These are phyloP conservation scores for Junco hyemalis DNA, from an alignment of 2,113 vertebrate genomes.

Conservation along the genomic window DNA sequence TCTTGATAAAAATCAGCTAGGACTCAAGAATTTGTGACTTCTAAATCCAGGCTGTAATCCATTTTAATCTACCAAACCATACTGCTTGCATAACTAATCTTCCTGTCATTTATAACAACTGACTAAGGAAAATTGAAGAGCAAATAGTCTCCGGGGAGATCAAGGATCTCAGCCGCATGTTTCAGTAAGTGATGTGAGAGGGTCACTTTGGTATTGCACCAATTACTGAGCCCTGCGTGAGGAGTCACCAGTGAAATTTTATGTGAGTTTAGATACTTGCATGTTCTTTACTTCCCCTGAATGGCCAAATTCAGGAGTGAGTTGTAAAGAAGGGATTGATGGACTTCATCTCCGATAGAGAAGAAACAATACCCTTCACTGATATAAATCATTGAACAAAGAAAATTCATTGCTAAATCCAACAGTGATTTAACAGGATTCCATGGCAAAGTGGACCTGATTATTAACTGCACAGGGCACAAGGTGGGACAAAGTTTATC, in stretches of 20 bases:
- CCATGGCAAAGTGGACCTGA: background rate
- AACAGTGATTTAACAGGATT: background rate
- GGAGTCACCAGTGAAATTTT: background rate
- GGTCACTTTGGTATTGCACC: background rate
- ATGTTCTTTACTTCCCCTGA: background rate
- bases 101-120: background rate
- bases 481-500: background rate
- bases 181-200: background rate
- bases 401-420: background rate
- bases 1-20: background rate
- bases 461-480: background rate
- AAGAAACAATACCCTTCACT: background rate
- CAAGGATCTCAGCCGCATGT: background rate
- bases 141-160: background rate
- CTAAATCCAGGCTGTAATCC: background rate
- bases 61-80: background rate
- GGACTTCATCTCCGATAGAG: background rate
- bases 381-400: background rate
- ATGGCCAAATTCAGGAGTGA: background rate
- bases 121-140: background rate
- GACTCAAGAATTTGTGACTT: background rate
- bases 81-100: background rate
- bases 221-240: background rate
- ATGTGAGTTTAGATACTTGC: background rate
- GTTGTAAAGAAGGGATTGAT: fast-evolving